Base-by-base conservation (phyloP, 2,113 vertebrate genomes). In the Cathartes aura region DNA sequence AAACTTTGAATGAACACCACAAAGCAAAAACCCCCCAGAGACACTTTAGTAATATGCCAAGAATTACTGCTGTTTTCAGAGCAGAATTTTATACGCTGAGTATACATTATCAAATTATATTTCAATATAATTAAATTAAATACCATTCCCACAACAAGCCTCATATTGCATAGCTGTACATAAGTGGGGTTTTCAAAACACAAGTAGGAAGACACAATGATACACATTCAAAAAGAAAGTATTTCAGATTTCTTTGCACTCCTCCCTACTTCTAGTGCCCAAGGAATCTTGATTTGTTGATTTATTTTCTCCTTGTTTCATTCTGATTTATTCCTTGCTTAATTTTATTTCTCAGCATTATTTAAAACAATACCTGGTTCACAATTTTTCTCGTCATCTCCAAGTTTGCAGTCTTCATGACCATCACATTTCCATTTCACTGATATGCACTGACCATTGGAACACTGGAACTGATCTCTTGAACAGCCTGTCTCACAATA, bases 371-470 rank as follows among this genome's bases (percentile, higher is more conserved):
- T 99, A 99, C 98, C 99, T 97, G 99, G 98, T 68, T 98, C 98
- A 94, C 99, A 99, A 82, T 98, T 99, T 85, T 98, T 99, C 97
- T 99, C 99, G 10, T 99, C 99, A 52, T 99, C 99, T 13, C 99
- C 99, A 53, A 99, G 98, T 96, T 99, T 99, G 95, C 99, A 99
- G 80, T 99, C 99, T 93, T 99, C 99, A 8, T 99, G 99, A 2
- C 99, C 99, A 29, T 99, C 99, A 80, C 99, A 99, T 82, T 99
- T 97, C 99, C 99, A 99, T 87, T 99, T 99, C 1, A 97, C 95
- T 15, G 99, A 98, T 97, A 99, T 99, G 96, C 99, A 99, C 59
- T 99, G 99, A 93, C 99, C 99, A 32, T 99, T 99, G 90, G 99
- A 98, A 95, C 99, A 99, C 80, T 98, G 99, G 86, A 99, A 99